Evolutionary conservation across 1,140 invertebrate genomes (phyloP), one percentile per base, ranked within the genome.

Genomic region (Mizuhopecten yessoensis): DNA sequence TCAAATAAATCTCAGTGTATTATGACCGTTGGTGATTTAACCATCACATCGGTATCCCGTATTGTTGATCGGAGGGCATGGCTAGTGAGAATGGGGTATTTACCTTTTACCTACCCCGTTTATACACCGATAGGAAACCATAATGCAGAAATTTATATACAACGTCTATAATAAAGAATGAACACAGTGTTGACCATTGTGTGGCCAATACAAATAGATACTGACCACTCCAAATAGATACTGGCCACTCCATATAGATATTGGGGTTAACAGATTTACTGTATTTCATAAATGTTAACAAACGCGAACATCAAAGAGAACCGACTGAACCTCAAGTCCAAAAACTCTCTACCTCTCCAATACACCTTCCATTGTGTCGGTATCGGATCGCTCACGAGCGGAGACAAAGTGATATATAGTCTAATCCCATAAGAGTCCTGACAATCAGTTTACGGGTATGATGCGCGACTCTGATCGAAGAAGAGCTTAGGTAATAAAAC

Each of bases 401-500:
- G 57, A 75, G 57, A 75, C 57, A 75, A 75, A 75, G n/a, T 75
- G 11, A 75, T 75, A 75, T 75, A 75, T 29, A 75, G 23, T 7
- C 0, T 75, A 75, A 75, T 75, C 57, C 57, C 57, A 11, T 75
- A 75, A 75, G 57, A 75, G 57, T 11, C n/a, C 57, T 75, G 57
- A 75, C 57, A 75, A 75, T 75, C 57, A 75, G 57, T 75, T 75
- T 75, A 75, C 57, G 57, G 57, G n/a, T 75, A 20, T 49, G 45
- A 49, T 49, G 45, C 20, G 23, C 23, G 57, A 75, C 57, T 75
- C 57, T 29, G 57, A 75, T 29, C 9, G 57, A n/a, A 75, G 57
- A 29, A 9, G 5, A 49, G 10, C n/a, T 20, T 20, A 20, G 11
- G 57, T 75, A 75, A 75, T 75, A 75, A 75, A 75, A 75, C 57